phyloP scores from a whole-genome alignment of 1,140 invertebrate genomes.

The Pygmarrhopalites habei region DNA sequence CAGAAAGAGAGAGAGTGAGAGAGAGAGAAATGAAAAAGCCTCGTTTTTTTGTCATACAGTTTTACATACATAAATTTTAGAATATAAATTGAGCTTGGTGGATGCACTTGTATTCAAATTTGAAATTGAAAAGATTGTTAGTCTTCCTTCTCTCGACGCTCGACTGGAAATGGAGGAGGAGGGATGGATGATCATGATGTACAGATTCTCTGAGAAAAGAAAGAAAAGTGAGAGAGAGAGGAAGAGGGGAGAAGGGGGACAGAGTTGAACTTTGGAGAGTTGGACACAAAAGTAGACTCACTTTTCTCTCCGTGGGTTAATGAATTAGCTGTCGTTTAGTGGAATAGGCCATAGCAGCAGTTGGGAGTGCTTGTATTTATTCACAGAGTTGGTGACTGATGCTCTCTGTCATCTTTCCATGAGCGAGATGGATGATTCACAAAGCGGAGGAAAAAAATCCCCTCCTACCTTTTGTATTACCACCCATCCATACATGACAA shows the following conservation, averaged over 20 bases:
- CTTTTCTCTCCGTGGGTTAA: neutral
- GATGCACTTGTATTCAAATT: too few relatives aligned
- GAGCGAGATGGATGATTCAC: conserved; percentile 11
- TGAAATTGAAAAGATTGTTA: too few relatives aligned
- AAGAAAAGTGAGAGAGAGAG: conserved; percentile 8
- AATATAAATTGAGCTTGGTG: too few relatives aligned
- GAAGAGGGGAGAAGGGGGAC: neutral
- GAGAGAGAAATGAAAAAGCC: too few relatives aligned
- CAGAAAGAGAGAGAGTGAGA: too few relatives aligned
- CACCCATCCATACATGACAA: too few relatives aligned
- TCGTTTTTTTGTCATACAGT: too few relatives aligned
- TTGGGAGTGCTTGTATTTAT: conserved; percentile 7
- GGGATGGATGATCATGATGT: neutral
- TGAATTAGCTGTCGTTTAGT: conserved; percentile 22
- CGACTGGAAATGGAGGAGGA: neutral
- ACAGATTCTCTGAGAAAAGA: neutral
- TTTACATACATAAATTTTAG: too few relatives aligned
- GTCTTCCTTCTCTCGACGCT: too few relatives aligned
- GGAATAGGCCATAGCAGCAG: conserved; percentile 2
- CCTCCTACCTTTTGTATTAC: too few relatives aligned
- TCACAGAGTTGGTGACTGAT: conserved; percentile 11
- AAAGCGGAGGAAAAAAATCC: too few relatives aligned
- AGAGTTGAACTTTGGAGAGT: neutral
- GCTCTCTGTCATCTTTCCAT: conserved; percentile 9
- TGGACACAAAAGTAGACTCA: neutral